These are phyloP conservation scores for Muscicapa comitata DNA, from an alignment of 2,797 vertebrate species.

Conservation along the genomic window DNA sequence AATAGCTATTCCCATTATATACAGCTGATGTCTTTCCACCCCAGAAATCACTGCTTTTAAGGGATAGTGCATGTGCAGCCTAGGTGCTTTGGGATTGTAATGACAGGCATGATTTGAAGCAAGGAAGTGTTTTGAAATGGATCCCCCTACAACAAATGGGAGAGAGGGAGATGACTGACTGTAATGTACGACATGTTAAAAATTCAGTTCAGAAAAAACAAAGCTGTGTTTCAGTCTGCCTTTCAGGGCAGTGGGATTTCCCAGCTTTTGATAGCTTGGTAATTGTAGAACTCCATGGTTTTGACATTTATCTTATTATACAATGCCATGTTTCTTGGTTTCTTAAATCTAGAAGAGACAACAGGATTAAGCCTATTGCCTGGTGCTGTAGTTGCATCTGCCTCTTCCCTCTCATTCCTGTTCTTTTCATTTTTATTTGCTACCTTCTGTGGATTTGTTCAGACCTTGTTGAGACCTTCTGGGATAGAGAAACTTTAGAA, in stretches of 20 bases:
- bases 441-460: background rate
- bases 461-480: constrained; percentile 8
- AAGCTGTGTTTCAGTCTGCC: constrained; percentile 37
- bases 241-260: constrained; percentile 24
- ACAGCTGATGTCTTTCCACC: constrained; percentile 23
- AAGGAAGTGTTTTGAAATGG: constrained; percentile 54
- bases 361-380: background rate
- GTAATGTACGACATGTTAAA: background rate
- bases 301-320: background rate
- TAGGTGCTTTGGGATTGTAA: constrained; percentile 41
- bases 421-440: background rate
- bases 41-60: constrained; percentile 35
- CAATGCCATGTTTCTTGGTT: background rate
- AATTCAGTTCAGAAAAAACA: background rate
- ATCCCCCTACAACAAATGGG: constrained; percentile 46
- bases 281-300: background rate
- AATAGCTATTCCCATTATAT: background rate
- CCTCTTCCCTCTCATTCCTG: background rate
- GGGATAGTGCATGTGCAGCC: background rate
- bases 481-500: background rate
- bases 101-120: constrained; percentile 22
- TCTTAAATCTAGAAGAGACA: background rate
- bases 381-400: background rate
- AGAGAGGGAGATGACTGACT: constrained; percentile 44
- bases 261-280: background rate